A percentile compares a stretch with the other conserved stretches of the same genome.
These are phyloP conservation scores for Napeogenes inachia DNA, from an alignment of 2,888 invertebrate genomes.

Conservation along the genomic window DNA sequence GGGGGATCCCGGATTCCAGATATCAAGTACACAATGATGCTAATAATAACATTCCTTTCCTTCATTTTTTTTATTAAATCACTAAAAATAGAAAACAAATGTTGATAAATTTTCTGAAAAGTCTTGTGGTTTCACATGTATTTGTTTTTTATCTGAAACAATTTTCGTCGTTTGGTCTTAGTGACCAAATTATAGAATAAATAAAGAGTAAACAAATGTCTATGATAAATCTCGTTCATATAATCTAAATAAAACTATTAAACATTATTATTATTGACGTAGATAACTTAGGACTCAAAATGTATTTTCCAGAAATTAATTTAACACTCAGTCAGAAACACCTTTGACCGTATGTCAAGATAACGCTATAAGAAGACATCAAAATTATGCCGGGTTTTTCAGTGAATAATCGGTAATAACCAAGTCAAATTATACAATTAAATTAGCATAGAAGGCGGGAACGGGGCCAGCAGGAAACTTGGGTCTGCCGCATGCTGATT, in stretches of 20 bases:
- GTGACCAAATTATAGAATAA: too few species aligned
- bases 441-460: slow-evolving; percentile 64
- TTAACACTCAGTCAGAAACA: neutral
- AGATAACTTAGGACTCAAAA: too few species aligned
- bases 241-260: slow-evolving; percentile 3
- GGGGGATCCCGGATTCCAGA: slow-evolving; percentile 26
- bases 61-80: too few species aligned
- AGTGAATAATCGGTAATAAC: slow-evolving; percentile 20
- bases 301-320: neutral
- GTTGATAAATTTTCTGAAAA: too few species aligned
- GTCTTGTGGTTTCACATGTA: too few species aligned
- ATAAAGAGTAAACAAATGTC: too few species aligned
- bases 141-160: too few species aligned
- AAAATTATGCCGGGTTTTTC: slow-evolving; percentile 25
- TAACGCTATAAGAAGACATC: slow-evolving; percentile 18
- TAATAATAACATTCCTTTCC: too few species aligned
- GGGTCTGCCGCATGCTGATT: slow-evolving; percentile 59
- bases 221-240: neutral
- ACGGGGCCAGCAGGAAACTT: slow-evolving; percentile 67
- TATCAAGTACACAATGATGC: too few species aligned
- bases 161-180: too few species aligned
- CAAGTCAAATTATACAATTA: slow-evolving; percentile 52
- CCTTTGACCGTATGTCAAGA: slow-evolving; percentile 17
- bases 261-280: slow-evolving; percentile 1
- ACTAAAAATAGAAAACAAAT: too few species aligned